Percentiles rank a stretch among this genome's conserved stretches.
Conservation (phyloP, 2,113 vertebrate genomes). For the Microcebus ravelobensis region DNA sequence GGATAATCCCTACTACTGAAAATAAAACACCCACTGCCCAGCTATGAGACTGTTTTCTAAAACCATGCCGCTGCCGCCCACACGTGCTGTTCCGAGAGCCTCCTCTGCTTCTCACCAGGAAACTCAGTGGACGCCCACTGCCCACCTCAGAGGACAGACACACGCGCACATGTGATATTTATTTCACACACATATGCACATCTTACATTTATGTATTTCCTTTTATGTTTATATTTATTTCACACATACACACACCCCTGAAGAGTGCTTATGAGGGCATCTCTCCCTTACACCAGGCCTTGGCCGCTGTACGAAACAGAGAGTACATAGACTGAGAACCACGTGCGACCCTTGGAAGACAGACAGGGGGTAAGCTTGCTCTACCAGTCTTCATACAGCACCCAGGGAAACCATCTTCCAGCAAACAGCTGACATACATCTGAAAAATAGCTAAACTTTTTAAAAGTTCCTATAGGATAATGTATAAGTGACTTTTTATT, state of each 20-base stretch:
- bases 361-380: not conserved
- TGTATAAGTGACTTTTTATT: not conserved
- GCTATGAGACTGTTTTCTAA: not conserved
- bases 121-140: not conserved
- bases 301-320: not conserved
- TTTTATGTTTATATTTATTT: not conserved
- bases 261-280: not conserved
- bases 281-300: not conserved
- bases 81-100: not conserved
- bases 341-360: not conserved
- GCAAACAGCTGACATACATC: not conserved
- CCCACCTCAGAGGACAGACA: not conserved
- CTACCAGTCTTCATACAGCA: not conserved
- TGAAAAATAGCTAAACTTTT: not conserved
- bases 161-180: not conserved
- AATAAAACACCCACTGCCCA: not conserved
- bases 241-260: not conserved
- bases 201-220: not conserved
- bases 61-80: not conserved
- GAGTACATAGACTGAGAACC: not conserved
- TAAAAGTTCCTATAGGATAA: not conserved
- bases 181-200: not conserved
- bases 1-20: not conserved
- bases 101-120: not conserved
- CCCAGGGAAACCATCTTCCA: not conserved